Conservation (phyloP, 2,888 invertebrate species). For the Drosophila barbarae region DNA sequence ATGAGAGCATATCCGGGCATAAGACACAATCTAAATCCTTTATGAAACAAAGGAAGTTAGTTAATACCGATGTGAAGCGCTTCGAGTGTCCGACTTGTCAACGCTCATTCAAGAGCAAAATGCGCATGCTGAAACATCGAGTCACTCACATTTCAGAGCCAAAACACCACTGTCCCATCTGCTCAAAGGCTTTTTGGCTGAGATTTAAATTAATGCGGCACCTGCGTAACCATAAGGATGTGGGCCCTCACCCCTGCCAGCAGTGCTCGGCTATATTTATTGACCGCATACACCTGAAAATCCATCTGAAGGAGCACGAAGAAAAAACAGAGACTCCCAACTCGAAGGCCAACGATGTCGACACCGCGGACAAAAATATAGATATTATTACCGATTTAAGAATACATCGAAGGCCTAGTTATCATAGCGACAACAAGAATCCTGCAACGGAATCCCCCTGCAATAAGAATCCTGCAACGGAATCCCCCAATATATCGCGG, state of each 20-base stretch:
- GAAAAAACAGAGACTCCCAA: neutral
- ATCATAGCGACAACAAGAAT: neutral
- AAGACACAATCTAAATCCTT: neutral
- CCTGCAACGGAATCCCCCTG: neutral
- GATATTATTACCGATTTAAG: neutral
- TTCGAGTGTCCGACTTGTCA: neutral
- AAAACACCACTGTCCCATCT: neutral
- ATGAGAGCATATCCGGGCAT: neutral
- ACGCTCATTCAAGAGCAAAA: neutral
- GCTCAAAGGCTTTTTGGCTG: neutral
- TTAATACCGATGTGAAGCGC: neutral
- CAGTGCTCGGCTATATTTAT: slow-evolving; percentile 1
- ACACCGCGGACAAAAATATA: neutral
- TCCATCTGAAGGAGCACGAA: neutral
- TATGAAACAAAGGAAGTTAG: neutral
- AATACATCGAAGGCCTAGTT: neutral
- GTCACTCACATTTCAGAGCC: neutral
- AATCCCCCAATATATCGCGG: neutral
- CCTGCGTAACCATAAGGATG: neutral
- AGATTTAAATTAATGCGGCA: neutral
- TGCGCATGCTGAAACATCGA: neutral
- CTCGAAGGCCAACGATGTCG: neutral
- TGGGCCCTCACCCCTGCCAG: neutral
- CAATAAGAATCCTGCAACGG: neutral
- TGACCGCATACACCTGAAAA: neutral